A percentile compares a stretch with the other conserved stretches of the same genome.
phyloP scores from a whole-genome alignment of 2,113 vertebrate genomes.

The Polyodon spathula region DNA sequence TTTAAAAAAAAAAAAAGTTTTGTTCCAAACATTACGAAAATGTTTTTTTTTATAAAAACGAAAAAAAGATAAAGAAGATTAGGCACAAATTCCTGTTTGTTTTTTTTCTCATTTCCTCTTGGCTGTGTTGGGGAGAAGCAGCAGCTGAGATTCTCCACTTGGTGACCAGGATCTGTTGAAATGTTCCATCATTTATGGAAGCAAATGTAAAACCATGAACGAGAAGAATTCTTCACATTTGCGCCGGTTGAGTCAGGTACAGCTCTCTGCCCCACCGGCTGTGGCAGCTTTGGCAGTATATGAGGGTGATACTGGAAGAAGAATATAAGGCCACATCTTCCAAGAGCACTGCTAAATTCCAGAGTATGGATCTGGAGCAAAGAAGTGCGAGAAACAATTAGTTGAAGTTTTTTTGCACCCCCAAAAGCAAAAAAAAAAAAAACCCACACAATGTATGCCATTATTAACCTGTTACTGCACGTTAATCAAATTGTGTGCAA shows the following conservation, averaged over 20 bases:
- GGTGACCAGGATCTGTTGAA: slow-evolving; percentile 29
- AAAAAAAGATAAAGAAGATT: slow-evolving; percentile 68
- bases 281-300: slow-evolving; percentile 72
- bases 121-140: slow-evolving; percentile 54
- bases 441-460: too few relatives aligned
- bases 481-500: too few relatives aligned
- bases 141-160: slow-evolving; percentile 37
- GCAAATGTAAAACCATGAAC: slow-evolving; percentile 30
- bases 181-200: slow-evolving; percentile 49
- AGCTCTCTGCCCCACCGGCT: slow-evolving; percentile 58
- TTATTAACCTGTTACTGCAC: too few relatives aligned
- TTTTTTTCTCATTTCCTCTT: slow-evolving; percentile 49
- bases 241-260: slow-evolving; percentile 61
- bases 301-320: slow-evolving; percentile 62
- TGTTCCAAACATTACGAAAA: slow-evolving; percentile 59
- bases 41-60: slow-evolving; percentile 28
- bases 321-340: slow-evolving; percentile 68
- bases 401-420: background rate
- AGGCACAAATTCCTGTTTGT: slow-evolving; percentile 69
- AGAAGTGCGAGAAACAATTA: slow-evolving; percentile 16
- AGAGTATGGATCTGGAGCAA: slow-evolving; percentile 43
- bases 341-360: slow-evolving; percentile 53
- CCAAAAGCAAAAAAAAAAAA: too few relatives aligned
- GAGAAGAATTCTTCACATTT: slow-evolving; percentile 67
- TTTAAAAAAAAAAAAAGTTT: slow-evolving; percentile 52